Base-by-base conservation (phyloP, 2,888 invertebrate genomes). In the Catocala sponsa region DNA sequence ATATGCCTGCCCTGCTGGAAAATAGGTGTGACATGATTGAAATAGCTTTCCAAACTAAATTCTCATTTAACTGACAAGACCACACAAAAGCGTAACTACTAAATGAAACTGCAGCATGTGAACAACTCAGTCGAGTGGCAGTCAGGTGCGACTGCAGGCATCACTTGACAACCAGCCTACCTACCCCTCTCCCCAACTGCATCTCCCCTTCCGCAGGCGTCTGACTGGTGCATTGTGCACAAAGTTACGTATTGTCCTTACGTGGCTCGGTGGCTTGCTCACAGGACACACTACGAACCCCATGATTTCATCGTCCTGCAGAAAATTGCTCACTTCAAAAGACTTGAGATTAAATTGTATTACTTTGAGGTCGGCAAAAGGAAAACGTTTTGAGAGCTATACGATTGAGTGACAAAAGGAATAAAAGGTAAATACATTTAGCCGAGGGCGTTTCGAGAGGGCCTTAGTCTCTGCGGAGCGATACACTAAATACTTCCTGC, bases 161-260 rank as follows among this genome's bases (percentile, higher is more conserved):
- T 47, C 55, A 42, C 48, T 42, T 55, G 48, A 48, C 55, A 25
- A 33, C 9, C 42, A 13, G 33, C 49, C 15, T 9, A 7, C 49
- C 56, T 25, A 10, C 48, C 55, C 42, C 6, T 38, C n/a, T 41
- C 49, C n/a, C 4, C 38, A 15, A 9, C 11, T 5, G 25, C 25
- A 25, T 0, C 11, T 7, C 65, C 15, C 15, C n/a, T 9, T 5
- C 43, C 51, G 10, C 44, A 0, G 44, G 32, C 46, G 33, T 50
- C 41, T 12, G 43, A n/a, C 55, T 55, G n/a, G 52, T 47, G 67
- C 65, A 60, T 60, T 65, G 71, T 61, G 61, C 60, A 44, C 57
- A 32, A 25, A 56, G 58, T 52, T 54, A 42, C 35, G 35, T 35
- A 50, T 50, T 49, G 48, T 59, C 48, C 53, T 43, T 10, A 44